Evolutionary conservation across 2,888 invertebrate species (phyloP).

Genomic region (Allophyes oxyacanthae): DNA sequence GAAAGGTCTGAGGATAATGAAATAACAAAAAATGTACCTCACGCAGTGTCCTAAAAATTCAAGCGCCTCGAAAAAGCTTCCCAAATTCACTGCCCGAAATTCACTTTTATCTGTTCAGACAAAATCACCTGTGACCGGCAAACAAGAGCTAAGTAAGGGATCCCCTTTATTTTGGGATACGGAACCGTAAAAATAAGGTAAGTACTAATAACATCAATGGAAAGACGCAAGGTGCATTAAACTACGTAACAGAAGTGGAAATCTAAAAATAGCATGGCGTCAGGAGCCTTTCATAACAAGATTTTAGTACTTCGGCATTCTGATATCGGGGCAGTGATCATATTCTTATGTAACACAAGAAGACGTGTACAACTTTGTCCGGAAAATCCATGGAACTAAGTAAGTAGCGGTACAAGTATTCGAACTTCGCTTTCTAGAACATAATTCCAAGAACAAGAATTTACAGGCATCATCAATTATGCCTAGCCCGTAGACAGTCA

Average conservation of each 20-base stretch:
- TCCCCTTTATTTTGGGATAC: slow-evolving; percentile 9
- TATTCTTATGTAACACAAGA: slow-evolving; percentile 37
- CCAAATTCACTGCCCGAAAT: too few species aligned
- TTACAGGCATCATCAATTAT: too few species aligned
- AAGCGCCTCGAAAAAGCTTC: too few species aligned
- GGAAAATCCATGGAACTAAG: slow-evolving; percentile 11
- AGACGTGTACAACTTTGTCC: slow-evolving; percentile 14
- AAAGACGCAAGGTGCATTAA: slow-evolving; percentile 44
- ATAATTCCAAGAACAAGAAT: too few species aligned
- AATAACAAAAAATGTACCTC: too few species aligned
- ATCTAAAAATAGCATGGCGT: slow-evolving; percentile 53
- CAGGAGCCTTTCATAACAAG: slow-evolving; percentile 54
- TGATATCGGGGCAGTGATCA: slow-evolving; percentile 43
- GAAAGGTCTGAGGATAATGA: too few species aligned
- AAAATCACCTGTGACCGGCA: too few species aligned
- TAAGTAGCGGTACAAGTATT: not conserved
- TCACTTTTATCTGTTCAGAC: too few species aligned
- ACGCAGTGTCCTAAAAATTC: too few species aligned
- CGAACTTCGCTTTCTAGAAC: slow-evolving; percentile 1
- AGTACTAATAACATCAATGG: slow-evolving; percentile 16
- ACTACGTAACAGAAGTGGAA: slow-evolving; percentile 38
- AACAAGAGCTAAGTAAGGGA: not conserved
- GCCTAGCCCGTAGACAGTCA: too few species aligned
- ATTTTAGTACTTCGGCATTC: slow-evolving; percentile 34
- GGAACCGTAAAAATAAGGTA: not conserved